Evolutionary conservation across 2,888 invertebrate genomes (phyloP), one percentile per base, ranked within the genome.

Genomic region (Parnassius orleans): DNA sequence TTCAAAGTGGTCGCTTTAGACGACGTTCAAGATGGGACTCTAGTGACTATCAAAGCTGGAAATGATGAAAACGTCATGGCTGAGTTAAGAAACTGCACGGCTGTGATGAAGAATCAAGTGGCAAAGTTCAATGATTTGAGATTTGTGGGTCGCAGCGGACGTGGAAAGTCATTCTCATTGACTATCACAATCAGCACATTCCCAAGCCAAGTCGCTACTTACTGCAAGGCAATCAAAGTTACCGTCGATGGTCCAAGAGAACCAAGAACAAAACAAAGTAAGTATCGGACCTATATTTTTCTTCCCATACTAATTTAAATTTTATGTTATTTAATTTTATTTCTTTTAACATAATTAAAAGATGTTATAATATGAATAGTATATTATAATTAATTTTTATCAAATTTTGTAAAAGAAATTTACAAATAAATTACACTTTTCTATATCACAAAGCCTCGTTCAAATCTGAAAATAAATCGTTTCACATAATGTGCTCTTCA

Each of bases 201-300:
- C 70, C 92, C 92, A 3, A 92, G 93, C 68, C 98, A 99, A 92
- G 95, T 98, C 42, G 97, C 98, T 57, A 96, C 97, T 5, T 99
- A 99, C 86, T 95, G 93, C 75, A 99, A 99, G 84, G 99, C 99
- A 60, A 99, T 99, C 86, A 99, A 99, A 93, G 99, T 99, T 62
- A 99, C 99, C 24, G 99, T 99, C 44, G 99, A 99, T 81, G 99
- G 99, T 75, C 99, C 99, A 0, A 92, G 99, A 76, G 99, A 99
- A 91, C 99, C 99, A 14, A 93, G 99, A 87, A 98, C 98, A 72
- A 98, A 98, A 90, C 97, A 97, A 93, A 97, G 98, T 98, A 94
- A 96, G 98, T 95, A 70, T 58, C 59, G 7, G 2, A 9, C 5
- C 33, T 33, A 33, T 33, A 33, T 33, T 33, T 33, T 33, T 33